A percentile compares a stretch with the other conserved stretches of the same genome.
phyloP scores from a whole-genome alignment of 64 coral and sea anemone species.

The Montipora sp. region DNA sequence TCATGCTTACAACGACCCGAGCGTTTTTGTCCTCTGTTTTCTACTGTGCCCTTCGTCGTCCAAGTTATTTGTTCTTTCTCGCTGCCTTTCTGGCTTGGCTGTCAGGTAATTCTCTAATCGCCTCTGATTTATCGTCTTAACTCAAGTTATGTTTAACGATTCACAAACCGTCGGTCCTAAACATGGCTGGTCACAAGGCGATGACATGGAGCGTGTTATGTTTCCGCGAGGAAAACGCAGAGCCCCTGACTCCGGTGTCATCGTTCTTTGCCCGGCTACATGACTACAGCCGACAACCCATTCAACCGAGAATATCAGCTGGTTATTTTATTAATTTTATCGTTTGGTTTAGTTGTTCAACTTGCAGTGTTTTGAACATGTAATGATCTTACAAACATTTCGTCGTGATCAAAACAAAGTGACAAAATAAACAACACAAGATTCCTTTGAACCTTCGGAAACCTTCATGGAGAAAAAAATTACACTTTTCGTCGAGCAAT shows the following conservation, averaged over 20 bases:
- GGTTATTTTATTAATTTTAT: background rate
- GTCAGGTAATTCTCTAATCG: conserved; percentile 27
- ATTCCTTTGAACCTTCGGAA: too few species aligned
- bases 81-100: background rate
- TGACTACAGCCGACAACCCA: background rate
- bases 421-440: too few species aligned
- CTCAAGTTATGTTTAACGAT: background rate
- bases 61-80: background rate
- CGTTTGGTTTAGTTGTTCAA: background rate
- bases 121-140: background rate
- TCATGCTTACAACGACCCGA: conserved; percentile 21
- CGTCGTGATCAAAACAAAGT: too few species aligned
- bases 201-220: background rate
- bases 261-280: background rate
- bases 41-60: background rate
- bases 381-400: too few species aligned
- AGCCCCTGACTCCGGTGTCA: background rate
- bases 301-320: background rate
- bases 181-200: background rate
- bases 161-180: background rate
- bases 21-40: conserved; percentile 10
- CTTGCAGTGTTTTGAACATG: too few species aligned
- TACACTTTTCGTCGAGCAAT: background rate
- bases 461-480: background rate
- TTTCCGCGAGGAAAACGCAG: background rate